Conservation (phyloP, 2,888 invertebrate genomes). For the Ophion obscuratus region DNA sequence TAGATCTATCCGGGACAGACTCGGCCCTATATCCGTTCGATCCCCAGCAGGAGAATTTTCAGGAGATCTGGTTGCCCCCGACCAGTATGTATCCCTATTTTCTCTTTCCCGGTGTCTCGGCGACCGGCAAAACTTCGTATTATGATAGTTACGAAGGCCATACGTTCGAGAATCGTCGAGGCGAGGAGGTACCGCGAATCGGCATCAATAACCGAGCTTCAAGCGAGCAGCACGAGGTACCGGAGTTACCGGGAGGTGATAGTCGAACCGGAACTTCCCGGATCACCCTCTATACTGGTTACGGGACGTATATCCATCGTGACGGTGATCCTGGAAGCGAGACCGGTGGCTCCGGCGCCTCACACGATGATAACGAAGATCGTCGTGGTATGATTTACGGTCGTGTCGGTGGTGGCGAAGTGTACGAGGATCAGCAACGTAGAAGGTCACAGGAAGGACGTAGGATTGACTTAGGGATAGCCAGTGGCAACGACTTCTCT, state of each 20-base stretch:
- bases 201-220: conserved; percentile 40
- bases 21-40: conserved; percentile 86
- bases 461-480: conserved; percentile 63
- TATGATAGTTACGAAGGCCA: conserved; percentile 76
- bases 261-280: conserved; percentile 72
- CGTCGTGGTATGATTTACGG: conserved; percentile 62
- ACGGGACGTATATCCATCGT: conserved; percentile 71
- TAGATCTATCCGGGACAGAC: conserved; percentile 86
- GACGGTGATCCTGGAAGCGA: conserved; percentile 64
- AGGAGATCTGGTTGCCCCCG: conserved; percentile 86
- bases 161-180: conserved; percentile 68
- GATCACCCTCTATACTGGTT: conserved; percentile 73
- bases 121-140: conserved; percentile 82
- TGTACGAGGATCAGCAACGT: conserved; percentile 65
- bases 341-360: conserved; percentile 68
- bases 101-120: conserved; percentile 86
- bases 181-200: conserved; percentile 55
- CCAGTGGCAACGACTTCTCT: conserved; percentile 60
- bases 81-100: conserved; percentile 87
- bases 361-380: conserved; percentile 61
- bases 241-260: conserved; percentile 78
- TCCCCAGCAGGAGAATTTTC: conserved; percentile 85
- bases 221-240: conserved; percentile 74
- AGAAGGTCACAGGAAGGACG: conserved; percentile 63
- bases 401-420: conserved; percentile 49